phyloP scores from a whole-genome alignment of 1,140 invertebrate genomes.

The Heliconius melpomene region DNA sequence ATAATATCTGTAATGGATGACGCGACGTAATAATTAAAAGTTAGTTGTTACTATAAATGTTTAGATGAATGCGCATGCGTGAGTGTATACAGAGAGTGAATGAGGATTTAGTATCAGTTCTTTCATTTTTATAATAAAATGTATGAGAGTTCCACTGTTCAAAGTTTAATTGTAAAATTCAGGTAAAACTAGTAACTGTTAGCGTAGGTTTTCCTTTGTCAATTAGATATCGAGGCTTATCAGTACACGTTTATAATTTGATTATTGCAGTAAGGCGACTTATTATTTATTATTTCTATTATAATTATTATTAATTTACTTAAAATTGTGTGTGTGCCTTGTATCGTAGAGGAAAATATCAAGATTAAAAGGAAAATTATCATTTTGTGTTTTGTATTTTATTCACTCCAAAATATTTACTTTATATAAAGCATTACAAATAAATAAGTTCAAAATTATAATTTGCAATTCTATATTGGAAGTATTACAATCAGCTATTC shows the following conservation, averaged over 20 bases:
- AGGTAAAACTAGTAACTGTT: constrained; percentile 45
- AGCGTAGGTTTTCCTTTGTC: constrained; percentile 60
- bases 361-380: constrained; percentile 81
- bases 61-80: constrained; percentile 76
- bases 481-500: too few relatives aligned
- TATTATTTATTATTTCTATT: constrained; percentile 78
- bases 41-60: constrained; percentile 81
- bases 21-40: constrained; percentile 68
- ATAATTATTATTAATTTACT: constrained; percentile 77
- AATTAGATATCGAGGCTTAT: constrained; percentile 70
- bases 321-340: constrained; percentile 83
- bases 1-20: constrained; percentile 76
- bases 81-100: constrained; percentile 74
- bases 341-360: constrained; percentile 83
- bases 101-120: constrained; percentile 60
- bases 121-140: constrained; percentile 48
- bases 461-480: too few relatives aligned
- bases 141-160: constrained; percentile 48
- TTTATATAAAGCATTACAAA: too few relatives aligned
- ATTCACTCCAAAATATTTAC: constrained; percentile 15
- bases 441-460: too few relatives aligned
- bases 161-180: constrained; percentile 49
- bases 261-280: constrained; percentile 67
- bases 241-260: constrained; percentile 58
- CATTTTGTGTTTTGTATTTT: constrained; percentile 64